phyloP scores from a whole-genome alignment of 2,888 invertebrate species.

The Pinctada fucata region DNA sequence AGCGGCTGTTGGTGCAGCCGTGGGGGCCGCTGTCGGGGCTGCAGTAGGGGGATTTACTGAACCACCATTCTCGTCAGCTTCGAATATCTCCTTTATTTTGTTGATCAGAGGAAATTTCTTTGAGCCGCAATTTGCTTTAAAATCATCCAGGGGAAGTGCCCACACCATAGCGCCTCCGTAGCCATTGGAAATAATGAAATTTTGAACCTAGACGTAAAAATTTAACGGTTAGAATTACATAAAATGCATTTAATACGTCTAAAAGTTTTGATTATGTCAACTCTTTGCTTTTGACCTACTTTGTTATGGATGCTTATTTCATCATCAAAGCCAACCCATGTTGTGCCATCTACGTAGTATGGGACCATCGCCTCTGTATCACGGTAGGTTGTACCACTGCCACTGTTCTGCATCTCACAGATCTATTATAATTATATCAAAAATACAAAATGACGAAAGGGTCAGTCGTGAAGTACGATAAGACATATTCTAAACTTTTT shows the following conservation, averaged over 20 bases:
- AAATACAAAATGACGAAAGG: not conserved
- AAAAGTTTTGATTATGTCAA: not conserved
- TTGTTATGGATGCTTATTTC: conserved; percentile 47
- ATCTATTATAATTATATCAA: conserved; percentile 38
- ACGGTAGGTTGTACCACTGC: conserved; percentile 32
- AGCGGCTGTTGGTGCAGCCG: not conserved
- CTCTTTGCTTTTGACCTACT: conserved; percentile 31
- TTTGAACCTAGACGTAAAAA: not conserved
- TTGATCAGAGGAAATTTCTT: conserved; percentile 43
- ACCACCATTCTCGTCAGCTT: conserved; percentile 18
- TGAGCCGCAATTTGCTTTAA: conserved; percentile 39
- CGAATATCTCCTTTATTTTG: conserved; percentile 26
- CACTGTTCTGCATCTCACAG: conserved; percentile 41
- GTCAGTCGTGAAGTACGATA: not conserved
- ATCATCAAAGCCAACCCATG: conserved; percentile 59
- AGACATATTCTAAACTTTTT: not conserved
- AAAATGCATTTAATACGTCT: not conserved
- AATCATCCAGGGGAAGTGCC: conserved; percentile 53
- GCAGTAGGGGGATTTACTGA: conserved; percentile 6
- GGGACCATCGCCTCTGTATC: conserved; percentile 49
- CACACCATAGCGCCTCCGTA: conserved; percentile 58
- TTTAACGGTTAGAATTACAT: not conserved
- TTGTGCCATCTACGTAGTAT: conserved; percentile 47
- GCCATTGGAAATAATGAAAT: conserved; percentile 30
- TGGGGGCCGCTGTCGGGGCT: not conserved